Conservation (phyloP, 1,140 invertebrate species). For the Microvelia longipes region DNA sequence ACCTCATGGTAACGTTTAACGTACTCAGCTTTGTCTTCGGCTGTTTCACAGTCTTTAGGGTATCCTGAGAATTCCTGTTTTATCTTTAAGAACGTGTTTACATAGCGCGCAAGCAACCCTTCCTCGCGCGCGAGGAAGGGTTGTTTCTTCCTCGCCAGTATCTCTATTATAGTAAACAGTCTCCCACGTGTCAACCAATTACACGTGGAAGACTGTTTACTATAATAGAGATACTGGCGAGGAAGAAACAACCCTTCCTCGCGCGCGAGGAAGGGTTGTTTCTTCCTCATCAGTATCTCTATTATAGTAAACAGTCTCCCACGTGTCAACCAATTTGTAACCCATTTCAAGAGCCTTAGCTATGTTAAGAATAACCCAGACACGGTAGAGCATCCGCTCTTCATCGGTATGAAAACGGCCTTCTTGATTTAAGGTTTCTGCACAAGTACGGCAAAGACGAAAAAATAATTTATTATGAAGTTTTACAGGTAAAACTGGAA, state of each 20-base stretch:
- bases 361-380: conserved; percentile 29
- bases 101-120: conserved; percentile 25
- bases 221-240: no score
- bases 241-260: conserved; percentile 25
- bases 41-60: not conserved
- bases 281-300: conserved; percentile 13
- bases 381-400: conserved; percentile 26
- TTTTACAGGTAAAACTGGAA: conserved; percentile 15
- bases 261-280: no score
- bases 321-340: conserved; percentile 27
- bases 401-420: conserved; percentile 23
- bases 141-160: no score
- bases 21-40: not conserved
- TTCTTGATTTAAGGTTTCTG: not conserved
- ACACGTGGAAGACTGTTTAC: no score
- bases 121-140: no score
- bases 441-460: not conserved
- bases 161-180: not conserved
- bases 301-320: conserved; percentile 18
- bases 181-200: conserved; percentile 30
- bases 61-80: conserved; percentile 19
- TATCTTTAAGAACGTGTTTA: conserved; percentile 27
- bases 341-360: conserved; percentile 25
- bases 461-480: conserved; percentile 20
- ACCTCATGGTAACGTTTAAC: not conserved